phyloP scores from a whole-genome alignment of 2,113 vertebrate genomes.

The Rissa tridactyla region DNA sequence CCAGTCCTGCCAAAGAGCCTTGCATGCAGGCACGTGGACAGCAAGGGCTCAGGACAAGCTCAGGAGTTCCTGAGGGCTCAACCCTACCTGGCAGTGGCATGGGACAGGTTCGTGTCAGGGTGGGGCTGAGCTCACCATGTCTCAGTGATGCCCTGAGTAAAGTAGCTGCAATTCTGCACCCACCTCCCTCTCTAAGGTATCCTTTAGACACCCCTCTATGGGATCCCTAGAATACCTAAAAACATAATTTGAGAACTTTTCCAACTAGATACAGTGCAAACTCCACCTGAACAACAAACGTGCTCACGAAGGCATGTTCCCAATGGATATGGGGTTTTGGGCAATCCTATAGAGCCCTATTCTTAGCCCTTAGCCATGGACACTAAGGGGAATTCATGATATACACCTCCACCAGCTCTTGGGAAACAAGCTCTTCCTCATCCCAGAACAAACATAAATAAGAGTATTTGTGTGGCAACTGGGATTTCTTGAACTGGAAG shows the following conservation, averaged over 20 bases:
- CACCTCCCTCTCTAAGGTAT: not conserved
- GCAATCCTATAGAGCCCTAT: not conserved
- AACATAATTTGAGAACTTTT: not conserved
- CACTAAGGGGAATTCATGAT: not conserved
- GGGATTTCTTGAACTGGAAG: not conserved
- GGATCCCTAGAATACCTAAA: not conserved
- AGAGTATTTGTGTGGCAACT: not conserved
- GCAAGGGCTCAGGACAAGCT: not conserved
- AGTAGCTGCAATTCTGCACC: not conserved
- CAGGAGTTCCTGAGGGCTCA: not conserved
- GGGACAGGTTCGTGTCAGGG: accelerated
- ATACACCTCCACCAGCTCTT: not conserved
- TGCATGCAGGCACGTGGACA: not conserved
- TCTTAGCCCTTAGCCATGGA: not conserved
- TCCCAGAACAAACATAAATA: not conserved
- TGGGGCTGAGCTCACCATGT: not conserved
- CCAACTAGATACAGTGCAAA: not conserved
- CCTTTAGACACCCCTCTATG: not conserved
- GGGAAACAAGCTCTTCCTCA: not conserved
- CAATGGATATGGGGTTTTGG: not conserved
- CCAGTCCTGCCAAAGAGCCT: not conserved
- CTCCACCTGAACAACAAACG: accelerated
- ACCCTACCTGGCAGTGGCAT: not conserved
- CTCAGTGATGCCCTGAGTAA: not conserved
- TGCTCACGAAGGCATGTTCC: not conserved